Conservation (phyloP, 1,140 invertebrate species). For the Ladona fulva region DNA sequence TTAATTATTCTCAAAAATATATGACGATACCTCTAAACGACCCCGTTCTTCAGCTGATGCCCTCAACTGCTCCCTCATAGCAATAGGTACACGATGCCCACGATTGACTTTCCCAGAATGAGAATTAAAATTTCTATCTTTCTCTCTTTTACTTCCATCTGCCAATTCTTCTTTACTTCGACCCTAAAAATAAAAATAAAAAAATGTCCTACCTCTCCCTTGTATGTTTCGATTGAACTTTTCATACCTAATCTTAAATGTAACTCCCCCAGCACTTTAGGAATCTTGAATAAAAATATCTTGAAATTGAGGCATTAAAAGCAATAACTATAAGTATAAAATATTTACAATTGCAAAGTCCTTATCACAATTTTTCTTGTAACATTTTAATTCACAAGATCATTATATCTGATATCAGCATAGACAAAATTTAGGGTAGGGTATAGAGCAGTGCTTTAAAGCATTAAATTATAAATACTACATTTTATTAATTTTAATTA, state of each 20-base stretch:
- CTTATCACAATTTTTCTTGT: too few species aligned
- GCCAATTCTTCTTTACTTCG: not conserved
- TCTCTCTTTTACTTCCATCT: not conserved
- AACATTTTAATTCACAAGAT: too few species aligned
- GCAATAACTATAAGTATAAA: too few species aligned
- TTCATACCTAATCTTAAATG: not conserved
- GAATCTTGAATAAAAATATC: too few species aligned
- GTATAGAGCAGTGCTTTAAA: too few species aligned
- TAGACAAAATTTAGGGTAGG: too few species aligned
- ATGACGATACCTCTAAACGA: conserved; percentile 5
- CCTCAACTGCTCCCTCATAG: not conserved
- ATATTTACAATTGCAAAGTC: too few species aligned
- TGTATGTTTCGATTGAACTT: not conserved
- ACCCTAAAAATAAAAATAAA: not conserved
- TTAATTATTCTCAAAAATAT: not conserved
- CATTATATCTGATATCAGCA: too few species aligned
- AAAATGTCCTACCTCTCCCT: not conserved
- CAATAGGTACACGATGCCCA: not conserved
- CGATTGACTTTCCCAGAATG: not conserved
- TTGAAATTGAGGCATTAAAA: too few species aligned
- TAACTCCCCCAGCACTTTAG: too few species aligned
- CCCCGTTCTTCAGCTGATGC: not conserved
- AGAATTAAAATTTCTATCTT: not conserved
- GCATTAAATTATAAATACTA: too few species aligned
- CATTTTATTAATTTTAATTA: too few species aligned